A percentile compares a stretch with the other conserved stretches of the same genome.
These are phyloP conservation scores for Bombus difficillimus DNA, from an alignment of 1,140 invertebrate genomes.

Conservation along the genomic window DNA sequence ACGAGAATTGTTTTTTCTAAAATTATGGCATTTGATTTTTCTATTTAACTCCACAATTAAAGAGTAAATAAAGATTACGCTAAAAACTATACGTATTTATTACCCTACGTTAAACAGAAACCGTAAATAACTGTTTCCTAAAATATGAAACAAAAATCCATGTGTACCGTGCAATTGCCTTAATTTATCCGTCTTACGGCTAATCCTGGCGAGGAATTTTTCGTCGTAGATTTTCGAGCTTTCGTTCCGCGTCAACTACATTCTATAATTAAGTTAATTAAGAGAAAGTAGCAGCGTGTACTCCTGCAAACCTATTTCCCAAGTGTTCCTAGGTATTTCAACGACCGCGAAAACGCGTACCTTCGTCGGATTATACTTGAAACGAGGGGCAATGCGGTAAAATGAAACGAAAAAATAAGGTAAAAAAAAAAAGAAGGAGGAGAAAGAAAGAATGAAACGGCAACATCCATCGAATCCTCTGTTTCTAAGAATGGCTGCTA, in stretches of 20 bases:
- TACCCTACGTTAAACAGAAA: neutral
- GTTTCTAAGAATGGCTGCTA: neutral
- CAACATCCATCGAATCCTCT: neutral
- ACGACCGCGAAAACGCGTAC: no score
- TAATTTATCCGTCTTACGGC: neutral
- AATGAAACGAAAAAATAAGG: neutral
- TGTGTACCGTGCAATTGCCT: no score
- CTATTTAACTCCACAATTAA: no score
- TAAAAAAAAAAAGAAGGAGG: neutral
- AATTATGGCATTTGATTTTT: no score
- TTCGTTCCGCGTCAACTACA: no score
- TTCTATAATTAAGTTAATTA: slow-evolving; percentile 3
- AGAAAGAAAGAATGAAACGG: neutral
- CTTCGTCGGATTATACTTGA: neutral
- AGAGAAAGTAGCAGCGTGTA: neutral
- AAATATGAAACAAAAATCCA: neutral
- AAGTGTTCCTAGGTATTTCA: neutral
- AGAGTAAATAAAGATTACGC: no score
- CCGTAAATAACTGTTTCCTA: neutral
- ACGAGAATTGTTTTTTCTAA: no score
- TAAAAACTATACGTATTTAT: neutral
- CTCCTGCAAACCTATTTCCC: neutral
- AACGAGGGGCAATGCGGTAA: neutral
- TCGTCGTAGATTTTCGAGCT: neutral
- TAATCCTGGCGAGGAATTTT: neutral